Evolutionary conservation across 2,113 vertebrate genomes (phyloP).

Genomic region (Tachysurus fulvidraco): DNA sequence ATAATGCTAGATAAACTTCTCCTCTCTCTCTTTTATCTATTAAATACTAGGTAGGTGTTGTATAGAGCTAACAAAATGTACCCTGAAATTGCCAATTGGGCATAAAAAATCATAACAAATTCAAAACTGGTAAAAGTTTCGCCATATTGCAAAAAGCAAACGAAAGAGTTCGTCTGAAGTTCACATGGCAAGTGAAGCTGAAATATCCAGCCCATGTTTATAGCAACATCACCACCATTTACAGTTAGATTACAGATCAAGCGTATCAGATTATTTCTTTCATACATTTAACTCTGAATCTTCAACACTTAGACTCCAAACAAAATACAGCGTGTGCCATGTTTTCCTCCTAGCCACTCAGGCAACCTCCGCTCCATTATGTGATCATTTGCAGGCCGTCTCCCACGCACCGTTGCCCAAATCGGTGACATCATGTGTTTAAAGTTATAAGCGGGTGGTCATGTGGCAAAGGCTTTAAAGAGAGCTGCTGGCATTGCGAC

Average conservation of each 20-base stretch:
- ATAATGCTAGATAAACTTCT: neutral
- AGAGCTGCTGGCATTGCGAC: slow-evolving; percentile 62
- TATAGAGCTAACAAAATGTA: neutral
- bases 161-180: neutral
- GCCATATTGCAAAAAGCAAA: neutral
- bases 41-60: neutral
- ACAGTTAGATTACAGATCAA: neutral
- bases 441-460: slow-evolving; percentile 65
- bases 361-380: slow-evolving; percentile 27
- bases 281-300: slow-evolving; percentile 17
- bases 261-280: slow-evolving; percentile 8
- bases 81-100: neutral
- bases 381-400: slow-evolving; percentile 42
- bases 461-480: slow-evolving; percentile 63
- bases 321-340: neutral
- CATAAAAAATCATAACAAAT: neutral
- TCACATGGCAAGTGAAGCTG: neutral
- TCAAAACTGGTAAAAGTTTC: neutral
- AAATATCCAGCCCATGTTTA: neutral
- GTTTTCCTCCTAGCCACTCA: slow-evolving; percentile 27
- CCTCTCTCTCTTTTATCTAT: neutral
- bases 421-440: slow-evolving; percentile 70
- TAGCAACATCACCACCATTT: slow-evolving; percentile 1
- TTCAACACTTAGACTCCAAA: slow-evolving; percentile 2
- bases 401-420: slow-evolving; percentile 54